Evolutionary conservation across 2,888 invertebrate genomes (phyloP).

Genomic region (Kuschelorhynchus macadamiae): DNA sequence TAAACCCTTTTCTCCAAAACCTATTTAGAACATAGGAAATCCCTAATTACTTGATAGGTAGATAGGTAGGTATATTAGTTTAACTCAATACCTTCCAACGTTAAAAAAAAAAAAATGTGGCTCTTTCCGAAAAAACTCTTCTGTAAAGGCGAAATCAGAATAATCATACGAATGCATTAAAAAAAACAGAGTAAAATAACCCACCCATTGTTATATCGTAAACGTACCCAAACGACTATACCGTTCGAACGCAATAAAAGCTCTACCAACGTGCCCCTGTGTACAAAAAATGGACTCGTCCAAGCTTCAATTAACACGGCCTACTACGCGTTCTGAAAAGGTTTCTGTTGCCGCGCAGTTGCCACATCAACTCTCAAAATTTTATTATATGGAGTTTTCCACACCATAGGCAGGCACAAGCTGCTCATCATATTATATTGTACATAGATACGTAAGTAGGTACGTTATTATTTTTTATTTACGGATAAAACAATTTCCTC

Average conservation of each 20-base stretch:
- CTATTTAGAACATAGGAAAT: no score
- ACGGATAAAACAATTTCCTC: no score
- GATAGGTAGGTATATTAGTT: no score
- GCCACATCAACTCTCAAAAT: slow-evolving; percentile 27
- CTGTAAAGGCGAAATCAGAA: no score
- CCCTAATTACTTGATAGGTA: no score
- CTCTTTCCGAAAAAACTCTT: no score
- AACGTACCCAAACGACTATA: slow-evolving; percentile 50
- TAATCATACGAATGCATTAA: slow-evolving; percentile 5
- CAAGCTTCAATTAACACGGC: slow-evolving; percentile 67
- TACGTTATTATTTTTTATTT: no score
- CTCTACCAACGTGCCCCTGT: slow-evolving; percentile 56
- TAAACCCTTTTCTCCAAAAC: no score
- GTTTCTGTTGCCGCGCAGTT: slow-evolving; percentile 48
- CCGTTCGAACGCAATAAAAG: slow-evolving; percentile 52
- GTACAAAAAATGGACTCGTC: slow-evolving; percentile 64
- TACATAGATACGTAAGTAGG: no score
- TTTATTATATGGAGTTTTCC: slow-evolving; percentile 38
- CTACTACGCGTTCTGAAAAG: slow-evolving; percentile 66
- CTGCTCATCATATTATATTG: no score
- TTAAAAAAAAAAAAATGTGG: no score
- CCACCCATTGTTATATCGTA: slow-evolving; percentile 55
- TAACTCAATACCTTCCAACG: no score
- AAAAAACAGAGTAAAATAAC: slow-evolving; percentile 40
- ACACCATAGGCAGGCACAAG: slow-evolving; percentile 9